Evolutionary conservation across 2,888 invertebrate species (phyloP), one percentile per base, ranked within the genome.

Genomic region (Microplitis deprimator): DNA sequence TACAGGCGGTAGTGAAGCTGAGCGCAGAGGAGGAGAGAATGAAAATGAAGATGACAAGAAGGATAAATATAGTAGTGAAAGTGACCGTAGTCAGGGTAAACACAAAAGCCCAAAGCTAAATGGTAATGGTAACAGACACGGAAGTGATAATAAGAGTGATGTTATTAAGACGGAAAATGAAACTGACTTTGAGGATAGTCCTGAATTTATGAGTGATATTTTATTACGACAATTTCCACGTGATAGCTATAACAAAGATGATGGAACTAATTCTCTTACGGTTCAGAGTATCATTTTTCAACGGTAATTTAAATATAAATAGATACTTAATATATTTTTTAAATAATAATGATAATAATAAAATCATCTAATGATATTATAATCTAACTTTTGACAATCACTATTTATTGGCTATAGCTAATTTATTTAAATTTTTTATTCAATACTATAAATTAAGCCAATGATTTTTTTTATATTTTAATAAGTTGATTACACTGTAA

Each of bases 201-300:
- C 88, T 89, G 85, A 89, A 81, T 91, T 90, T 68, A 91, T 91
- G 86, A 90, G 90, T 84, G 83, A 90, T 80, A 86, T 89, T 84
- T 79, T 90, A 85, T 85, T 90, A 83, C 82, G 87, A 76, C 91
- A 90, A 82, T 89, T 91, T 78, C 90, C 91, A 17, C 88, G 92
- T 90, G 81, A 88, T 73, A 87, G 87, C 77, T 84, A 82, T 77
- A 86, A 87, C 79, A 87, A 83, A 77, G 85, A 86, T 73, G 93
- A 93, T 79, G 91, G 91, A 59, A 91, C 91, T 62, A 94, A 93
- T 77, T 91, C 91, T 20, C 90, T 94, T 62, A 95, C 95, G 39
- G 93, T 95, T 61, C 95, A 95, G 85, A 95, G 95, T 90, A 93
- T 96, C 83, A 95, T 96, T 80, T 93, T 94, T 78, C 94, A 95